Percentiles rank a stretch among this genome's conserved stretches.
Evolutionary conservation across 2,113 vertebrate species (phyloP).

Genomic region (zebrafish (Danio rerio)): GRCz12tu NC_133185.1:41193001-41193500

Average conservation of each 20-base stretch:
- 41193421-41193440: background rate
- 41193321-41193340: slow-evolving; percentile 10
- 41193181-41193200: too few species aligned
- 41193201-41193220: too few species aligned
- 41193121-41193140: too few species aligned
- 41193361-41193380: background rate
- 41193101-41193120: too few species aligned
- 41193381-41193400: background rate
- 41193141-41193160: too few species aligned
- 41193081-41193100: too few species aligned
- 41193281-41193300: background rate
- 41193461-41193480: background rate
- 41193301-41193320: slow-evolving; percentile 35
- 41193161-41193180: too few species aligned
- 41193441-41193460: background rate
- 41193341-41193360: background rate
- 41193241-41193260: slow-evolving; percentile 1
- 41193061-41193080: too few species aligned
- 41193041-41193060: too few species aligned
- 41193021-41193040: too few species aligned
- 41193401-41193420: background rate
- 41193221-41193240: background rate
- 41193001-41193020: too few species aligned
- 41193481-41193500: background rate
- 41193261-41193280: background rate